These are phyloP conservation scores for Ypsolopha scabrella DNA, from an alignment of 2,888 invertebrate species.

Conservation along the genomic window DNA sequence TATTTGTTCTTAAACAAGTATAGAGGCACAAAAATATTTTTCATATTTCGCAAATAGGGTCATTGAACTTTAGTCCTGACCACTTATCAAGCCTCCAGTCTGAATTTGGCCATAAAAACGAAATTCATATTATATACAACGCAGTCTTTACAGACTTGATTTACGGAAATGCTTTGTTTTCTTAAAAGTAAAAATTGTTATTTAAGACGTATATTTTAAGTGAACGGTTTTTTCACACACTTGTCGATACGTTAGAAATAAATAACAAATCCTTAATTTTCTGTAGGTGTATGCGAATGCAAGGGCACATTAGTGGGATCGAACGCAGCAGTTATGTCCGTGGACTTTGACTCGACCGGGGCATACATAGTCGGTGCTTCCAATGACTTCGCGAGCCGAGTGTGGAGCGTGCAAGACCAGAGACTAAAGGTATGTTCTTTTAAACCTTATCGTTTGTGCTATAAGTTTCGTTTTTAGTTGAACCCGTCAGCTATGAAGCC, in stretches of 20 bases:
- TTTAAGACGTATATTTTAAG: too few species aligned
- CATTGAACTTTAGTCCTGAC: too few species aligned
- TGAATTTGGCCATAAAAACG: too few species aligned
- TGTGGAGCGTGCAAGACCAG: constrained; percentile 94
- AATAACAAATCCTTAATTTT: constrained; percentile 10
- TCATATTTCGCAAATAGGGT: too few species aligned
- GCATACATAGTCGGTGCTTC: constrained; percentile 91
- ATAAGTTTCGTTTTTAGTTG: not conserved
- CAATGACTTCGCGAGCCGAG: constrained; percentile 95
- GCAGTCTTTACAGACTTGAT: too few species aligned
- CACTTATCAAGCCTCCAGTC: too few species aligned
- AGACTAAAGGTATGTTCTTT: constrained; percentile 85
- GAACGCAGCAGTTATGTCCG: constrained; percentile 95
- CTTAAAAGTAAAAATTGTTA: too few species aligned
- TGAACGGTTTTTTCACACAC: not conserved
- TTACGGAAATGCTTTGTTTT: too few species aligned
- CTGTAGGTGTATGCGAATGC: constrained; percentile 75
- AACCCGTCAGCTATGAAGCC: too few species aligned
- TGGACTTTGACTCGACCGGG: constrained; percentile 95
- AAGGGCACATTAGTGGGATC: constrained; percentile 90
- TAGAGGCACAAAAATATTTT: too few species aligned
- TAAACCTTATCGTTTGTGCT: not conserved
- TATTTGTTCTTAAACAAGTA: too few species aligned
- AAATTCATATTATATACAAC: too few species aligned
- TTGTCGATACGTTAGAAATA: not conserved